These are phyloP conservation scores for Crematogaster levior DNA, from an alignment of 2,888 invertebrate genomes.

Conservation along the genomic window DNA sequence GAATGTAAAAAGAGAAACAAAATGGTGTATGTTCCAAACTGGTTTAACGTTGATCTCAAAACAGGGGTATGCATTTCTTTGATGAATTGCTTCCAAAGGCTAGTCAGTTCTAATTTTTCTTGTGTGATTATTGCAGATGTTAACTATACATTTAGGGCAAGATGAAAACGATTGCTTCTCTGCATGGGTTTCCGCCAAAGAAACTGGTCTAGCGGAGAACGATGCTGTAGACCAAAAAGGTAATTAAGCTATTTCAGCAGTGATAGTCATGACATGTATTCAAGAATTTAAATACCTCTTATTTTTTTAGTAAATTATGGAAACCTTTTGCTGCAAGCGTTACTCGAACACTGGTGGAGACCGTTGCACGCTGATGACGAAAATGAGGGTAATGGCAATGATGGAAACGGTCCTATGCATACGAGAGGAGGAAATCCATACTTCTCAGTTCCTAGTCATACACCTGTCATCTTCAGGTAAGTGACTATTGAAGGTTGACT, in stretches of 20 bases:
- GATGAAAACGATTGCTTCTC: constrained; percentile 99
- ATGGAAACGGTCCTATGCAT: constrained; percentile 81
- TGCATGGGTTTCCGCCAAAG: constrained; percentile 99
- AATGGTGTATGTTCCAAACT: constrained; percentile 98
- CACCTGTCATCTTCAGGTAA: constrained; percentile 97
- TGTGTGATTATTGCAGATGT: constrained; percentile 90
- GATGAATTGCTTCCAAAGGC: not conserved
- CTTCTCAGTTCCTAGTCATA: constrained; percentile 97
- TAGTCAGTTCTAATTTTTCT: constrained; percentile 43
- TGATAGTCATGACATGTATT: not conserved
- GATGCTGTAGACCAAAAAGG: constrained; percentile 92
- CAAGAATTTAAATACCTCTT: constrained; percentile 4
- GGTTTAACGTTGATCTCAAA: constrained; percentile 99
- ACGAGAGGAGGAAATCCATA: constrained; percentile 88
- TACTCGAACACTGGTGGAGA: constrained; percentile 97
- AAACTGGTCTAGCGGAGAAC: constrained; percentile 93
- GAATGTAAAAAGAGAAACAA: constrained; percentile 96
- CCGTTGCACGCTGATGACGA: constrained; percentile 91
- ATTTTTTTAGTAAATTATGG: constrained; percentile 94
- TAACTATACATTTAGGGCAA: constrained; percentile 98
- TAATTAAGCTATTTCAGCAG: constrained; percentile 72
- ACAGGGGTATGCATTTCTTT: constrained; percentile 90
- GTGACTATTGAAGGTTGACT: not conserved
- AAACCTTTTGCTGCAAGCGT: constrained; percentile 95
- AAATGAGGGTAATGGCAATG: constrained; percentile 89